A percentile compares a stretch with the other conserved stretches of the same genome.
Evolutionary conservation across 2,797 vertebrate species (phyloP).

Genomic region (Gadopsis marmoratus): DNA sequence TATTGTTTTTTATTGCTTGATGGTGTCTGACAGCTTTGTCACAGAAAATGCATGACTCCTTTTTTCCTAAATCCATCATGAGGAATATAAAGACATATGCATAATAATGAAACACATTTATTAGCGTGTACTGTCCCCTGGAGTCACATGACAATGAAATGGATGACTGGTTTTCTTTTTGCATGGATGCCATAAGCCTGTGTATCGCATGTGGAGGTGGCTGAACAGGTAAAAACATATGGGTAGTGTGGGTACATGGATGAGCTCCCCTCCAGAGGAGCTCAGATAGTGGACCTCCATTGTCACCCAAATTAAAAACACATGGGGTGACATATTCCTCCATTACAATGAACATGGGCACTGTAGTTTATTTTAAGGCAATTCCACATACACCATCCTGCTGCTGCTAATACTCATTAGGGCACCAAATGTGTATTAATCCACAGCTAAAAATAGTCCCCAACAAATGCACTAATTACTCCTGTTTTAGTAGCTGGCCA

Average conservation of each 20-base stretch:
- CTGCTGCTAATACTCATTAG: not conserved
- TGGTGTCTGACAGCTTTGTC: slow-evolving; percentile 80
- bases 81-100: slow-evolving; percentile 86
- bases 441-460: not conserved
- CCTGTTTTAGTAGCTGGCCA: not conserved
- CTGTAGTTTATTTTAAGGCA: not conserved
- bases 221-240: slow-evolving; percentile 67
- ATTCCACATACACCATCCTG: not conserved
- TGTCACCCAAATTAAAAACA: not conserved
- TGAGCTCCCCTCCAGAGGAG: slow-evolving; percentile 50
- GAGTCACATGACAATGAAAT: slow-evolving; percentile 87
- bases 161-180: slow-evolving; percentile 81
- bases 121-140: slow-evolving; percentile 86
- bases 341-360: not conserved
- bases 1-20: slow-evolving; percentile 84
- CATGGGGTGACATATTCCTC: not conserved
- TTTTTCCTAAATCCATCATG: slow-evolving; percentile 85
- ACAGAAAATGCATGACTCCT: slow-evolving; percentile 82
- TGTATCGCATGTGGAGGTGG: slow-evolving; percentile 80
- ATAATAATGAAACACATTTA: slow-evolving; percentile 89
- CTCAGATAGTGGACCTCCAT: not conserved
- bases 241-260: slow-evolving; percentile 40
- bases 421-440: not conserved
- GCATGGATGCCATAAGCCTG: slow-evolving; percentile 68
- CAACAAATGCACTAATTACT: not conserved